Evolutionary conservation across 2,113 vertebrate genomes (phyloP), one percentile per base, ranked within the genome.

Genomic region (Colistium nudipinnis): DNA sequence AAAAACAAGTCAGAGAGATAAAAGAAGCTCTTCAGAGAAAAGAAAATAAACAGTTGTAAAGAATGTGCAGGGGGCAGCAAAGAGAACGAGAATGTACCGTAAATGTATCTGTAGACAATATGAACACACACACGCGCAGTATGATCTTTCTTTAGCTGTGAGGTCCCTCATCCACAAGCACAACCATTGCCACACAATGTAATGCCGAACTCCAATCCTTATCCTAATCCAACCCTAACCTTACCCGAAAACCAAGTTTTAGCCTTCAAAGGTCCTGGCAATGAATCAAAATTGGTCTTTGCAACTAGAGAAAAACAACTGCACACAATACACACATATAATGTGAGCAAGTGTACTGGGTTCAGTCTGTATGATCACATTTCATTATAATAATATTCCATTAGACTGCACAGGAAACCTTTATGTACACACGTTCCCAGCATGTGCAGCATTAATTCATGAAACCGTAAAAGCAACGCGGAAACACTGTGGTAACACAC

Each of bases 281-380:
- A 16, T 14, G 36, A 31, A n/a, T n/a, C n/a, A n/a, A n/a, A n/a
- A n/a, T n/a, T n/a, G n/a, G n/a, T n/a, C n/a, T n/a, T n/a, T 35
- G 36, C 53, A 36, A 28, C 17, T 24, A 55, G 30, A 31, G 51
- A 47, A 33, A 43, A 31, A 39, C 91, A 31, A 92, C 87, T 20
- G 89, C 83, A 64, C 93, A 90, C 92, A 92, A 44, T 87, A 54
- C 88, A 87, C 11, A 89, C 80, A 74, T 87, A 61, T 22, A 59
- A 65, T 67, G 51, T 69, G 31, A 28, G 66, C 49, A 19, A 60
- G 55, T 55, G 78, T 45, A 45, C 52, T 38, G 67, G 52, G 79
- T 80, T 85, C 74, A 74, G 73, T 68, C 69, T 65, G 70, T 54
- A 71, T 48, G 71, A 85, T 89, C 78, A 59, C 5, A 55, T 88